These are phyloP conservation scores for Acanthosepion pharaonis DNA, from an alignment of 2,888 invertebrate species.

Conservation along the genomic window DNA sequence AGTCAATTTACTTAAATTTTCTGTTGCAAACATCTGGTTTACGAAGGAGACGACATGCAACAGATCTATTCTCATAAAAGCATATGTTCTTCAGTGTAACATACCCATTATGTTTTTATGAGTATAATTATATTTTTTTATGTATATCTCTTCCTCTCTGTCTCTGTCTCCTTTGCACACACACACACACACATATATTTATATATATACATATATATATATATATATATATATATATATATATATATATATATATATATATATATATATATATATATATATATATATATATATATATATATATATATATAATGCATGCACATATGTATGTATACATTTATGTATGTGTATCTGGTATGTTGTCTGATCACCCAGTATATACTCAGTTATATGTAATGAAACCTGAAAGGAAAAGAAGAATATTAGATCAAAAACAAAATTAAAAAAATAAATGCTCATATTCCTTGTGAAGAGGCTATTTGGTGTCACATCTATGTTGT, in stretches of 20 bases:
- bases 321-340: not conserved
- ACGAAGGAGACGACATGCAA: too few relatives aligned
- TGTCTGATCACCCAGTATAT: not conserved
- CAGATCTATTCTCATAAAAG: too few relatives aligned
- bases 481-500: not conserved
- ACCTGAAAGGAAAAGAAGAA: not conserved
- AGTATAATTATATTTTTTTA: too few relatives aligned
- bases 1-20: too few relatives aligned
- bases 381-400: not conserved
- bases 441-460: too few relatives aligned
- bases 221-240: conserved; percentile 37
- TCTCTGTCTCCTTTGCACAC: not conserved
- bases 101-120: too few relatives aligned
- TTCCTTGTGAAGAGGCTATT: not conserved
- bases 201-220: conserved; percentile 39
- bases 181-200: not conserved
- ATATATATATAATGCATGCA: not conserved
- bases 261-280: conserved; percentile 39
- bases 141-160: too few relatives aligned
- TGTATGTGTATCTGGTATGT: not conserved
- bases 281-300: conserved; percentile 37
- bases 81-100: too few relatives aligned
- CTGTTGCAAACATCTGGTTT: too few relatives aligned
- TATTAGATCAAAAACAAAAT: not conserved
- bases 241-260: conserved; percentile 42